Percentiles rank a stretch among this genome's conserved stretches.
phyloP scores from a whole-genome alignment of 92 coral and sea anemone species.

The Blastomussa wellsi region DNA sequence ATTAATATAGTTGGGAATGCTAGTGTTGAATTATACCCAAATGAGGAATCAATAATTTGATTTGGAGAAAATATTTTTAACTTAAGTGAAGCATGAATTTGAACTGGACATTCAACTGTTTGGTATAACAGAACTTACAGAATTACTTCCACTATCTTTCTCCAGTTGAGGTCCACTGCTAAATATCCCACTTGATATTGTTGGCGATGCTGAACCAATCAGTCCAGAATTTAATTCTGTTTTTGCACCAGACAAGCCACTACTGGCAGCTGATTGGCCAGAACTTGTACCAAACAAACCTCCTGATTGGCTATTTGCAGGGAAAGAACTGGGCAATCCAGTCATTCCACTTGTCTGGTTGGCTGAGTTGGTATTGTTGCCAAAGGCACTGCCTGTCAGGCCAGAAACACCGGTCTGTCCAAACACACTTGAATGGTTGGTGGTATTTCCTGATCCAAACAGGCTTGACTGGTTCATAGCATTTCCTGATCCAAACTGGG shows the following conservation, averaged over 20 bases:
- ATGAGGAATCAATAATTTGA: too few relatives aligned
- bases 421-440: conserved; percentile 31
- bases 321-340: conserved; percentile 3
- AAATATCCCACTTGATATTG: conserved; percentile 24
- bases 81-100: not conserved
- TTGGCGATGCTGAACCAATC: conserved; percentile 43
- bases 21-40: too few relatives aligned
- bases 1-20: too few relatives aligned
- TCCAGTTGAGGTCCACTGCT: conserved; percentile 26
- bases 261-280: conserved; percentile 41
- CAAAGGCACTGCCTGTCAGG: conserved; percentile 1
- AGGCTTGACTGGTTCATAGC: too few relatives aligned
- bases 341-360: conserved; percentile 31
- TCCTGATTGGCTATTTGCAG: conserved; percentile 40
- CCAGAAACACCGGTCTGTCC: conserved; percentile 33
- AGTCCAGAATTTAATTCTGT: conserved; percentile 26
- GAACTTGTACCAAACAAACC: conserved; percentile 34
- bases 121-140: not conserved
- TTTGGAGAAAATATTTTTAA: too few relatives aligned
- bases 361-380: not conserved
- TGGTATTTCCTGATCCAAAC: too few relatives aligned
- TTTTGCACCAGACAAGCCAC: conserved; percentile 49
- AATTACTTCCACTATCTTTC: not conserved
- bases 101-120: not conserved
- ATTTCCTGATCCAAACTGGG: too few relatives aligned